Evolutionary conservation across 2,113 vertebrate species (phyloP).

Genomic region (Notarius lentiginosus): DNA sequence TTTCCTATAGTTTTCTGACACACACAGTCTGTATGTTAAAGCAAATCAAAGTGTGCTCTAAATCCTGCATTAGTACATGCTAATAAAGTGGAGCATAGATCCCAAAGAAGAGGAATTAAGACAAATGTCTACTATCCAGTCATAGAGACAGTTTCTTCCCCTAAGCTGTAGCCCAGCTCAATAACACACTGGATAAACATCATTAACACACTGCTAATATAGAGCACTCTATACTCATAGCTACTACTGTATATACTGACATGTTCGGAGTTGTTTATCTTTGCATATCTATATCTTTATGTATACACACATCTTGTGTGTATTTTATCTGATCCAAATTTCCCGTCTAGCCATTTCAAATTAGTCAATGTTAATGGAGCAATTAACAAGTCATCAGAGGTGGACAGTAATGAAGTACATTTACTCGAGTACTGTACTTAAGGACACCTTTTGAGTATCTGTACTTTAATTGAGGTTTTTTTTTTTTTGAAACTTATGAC

Average conservation of each 20-base stretch:
- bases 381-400: background rate
- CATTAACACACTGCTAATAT: background rate
- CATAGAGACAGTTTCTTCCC: background rate
- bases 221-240: background rate
- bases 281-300: background rate
- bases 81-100: constrained; percentile 31
- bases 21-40: background rate
- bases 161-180: background rate
- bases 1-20: background rate
- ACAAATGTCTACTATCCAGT: background rate
- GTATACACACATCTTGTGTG: background rate
- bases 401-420: too few relatives aligned
- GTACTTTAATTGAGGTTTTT: too few relatives aligned
- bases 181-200: background rate
- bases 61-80: background rate
- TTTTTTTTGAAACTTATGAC: too few relatives aligned
- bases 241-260: background rate
- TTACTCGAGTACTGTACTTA: too few relatives aligned
- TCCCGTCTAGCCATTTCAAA: background rate
- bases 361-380: background rate
- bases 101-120: constrained; percentile 32
- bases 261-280: background rate
- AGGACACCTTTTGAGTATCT: too few relatives aligned
- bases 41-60: background rate
- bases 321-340: background rate